Evolutionary conservation across 2,888 invertebrate species (phyloP).

Genomic region (Amphiduros pacificus): DNA sequence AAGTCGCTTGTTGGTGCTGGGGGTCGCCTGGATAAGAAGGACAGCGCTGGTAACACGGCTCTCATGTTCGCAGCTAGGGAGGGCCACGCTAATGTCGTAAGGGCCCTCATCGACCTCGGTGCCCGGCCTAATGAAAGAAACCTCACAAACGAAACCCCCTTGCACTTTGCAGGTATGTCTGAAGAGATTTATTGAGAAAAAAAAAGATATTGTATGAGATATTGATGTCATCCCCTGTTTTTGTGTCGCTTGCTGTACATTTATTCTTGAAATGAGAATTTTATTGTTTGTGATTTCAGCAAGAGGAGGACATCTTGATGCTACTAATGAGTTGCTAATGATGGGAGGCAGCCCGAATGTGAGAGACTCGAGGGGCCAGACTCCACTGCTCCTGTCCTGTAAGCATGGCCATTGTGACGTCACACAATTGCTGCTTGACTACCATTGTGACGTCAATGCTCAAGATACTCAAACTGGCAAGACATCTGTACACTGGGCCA

Average conservation of each 20-base stretch:
- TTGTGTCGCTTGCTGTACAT: too few species aligned
- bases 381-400: slow-evolving; percentile 46
- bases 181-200: too few species aligned
- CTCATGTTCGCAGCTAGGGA: slow-evolving; percentile 27
- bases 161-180: slow-evolving; percentile 47
- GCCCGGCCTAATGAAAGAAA: slow-evolving; percentile 41
- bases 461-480: slow-evolving; percentile 25
- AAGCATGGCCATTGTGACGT: slow-evolving; percentile 10
- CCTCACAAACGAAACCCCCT: slow-evolving; percentile 35
- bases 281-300: too few species aligned
- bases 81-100: slow-evolving; percentile 31
- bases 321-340: slow-evolving; percentile 39
- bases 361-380: slow-evolving; percentile 38
- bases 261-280: too few species aligned
- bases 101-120: slow-evolving; percentile 38
- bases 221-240: too few species aligned
- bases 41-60: slow-evolving; percentile 26
- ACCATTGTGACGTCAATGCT: slow-evolving; percentile 22
- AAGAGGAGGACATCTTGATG: slow-evolving; percentile 40
- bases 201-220: too few species aligned
- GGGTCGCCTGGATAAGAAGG: slow-evolving; percentile 17
- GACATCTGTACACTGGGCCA: slow-evolving; percentile 31
- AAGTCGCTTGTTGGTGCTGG: slow-evolving; percentile 16
- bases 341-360: slow-evolving; percentile 42
- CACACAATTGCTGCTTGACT: slow-evolving; percentile 18